A percentile compares a stretch with the other conserved stretches of the same genome.
phyloP scores from a whole-genome alignment of 2,797 vertebrate genomes.

The Centropyge bicolor region DNA sequence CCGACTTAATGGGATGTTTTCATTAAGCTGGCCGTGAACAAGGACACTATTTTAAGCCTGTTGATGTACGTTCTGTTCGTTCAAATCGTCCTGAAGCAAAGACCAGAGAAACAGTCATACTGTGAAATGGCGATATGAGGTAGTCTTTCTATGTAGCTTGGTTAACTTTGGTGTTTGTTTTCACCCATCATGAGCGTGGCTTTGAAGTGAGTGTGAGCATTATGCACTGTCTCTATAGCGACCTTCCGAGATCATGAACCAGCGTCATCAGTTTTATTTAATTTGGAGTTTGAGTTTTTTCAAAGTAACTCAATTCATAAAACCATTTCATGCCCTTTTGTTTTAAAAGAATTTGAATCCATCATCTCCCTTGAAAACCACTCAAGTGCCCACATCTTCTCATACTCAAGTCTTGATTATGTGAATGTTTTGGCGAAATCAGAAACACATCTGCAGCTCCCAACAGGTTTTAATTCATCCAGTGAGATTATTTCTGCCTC shows the following conservation, averaged over 20 bases:
- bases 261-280: not conserved
- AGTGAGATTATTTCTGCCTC: conserved; percentile 36
- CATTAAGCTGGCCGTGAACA: not conserved
- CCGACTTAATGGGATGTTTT: not conserved
- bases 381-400: not conserved
- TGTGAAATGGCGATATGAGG: conserved; percentile 16
- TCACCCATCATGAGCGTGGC: conserved; percentile 15
- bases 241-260: not conserved
- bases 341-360: not conserved
- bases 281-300: no score
- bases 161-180: conserved; percentile 12
- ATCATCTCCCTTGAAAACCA: not conserved
- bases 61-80: conserved; percentile 12
- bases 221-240: not conserved
- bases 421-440: not conserved
- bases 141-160: conserved; percentile 24
- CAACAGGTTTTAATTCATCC: conserved; percentile 30
- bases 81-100: not conserved
- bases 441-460: not conserved
- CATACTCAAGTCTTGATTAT: not conserved
- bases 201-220: not conserved
- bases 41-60: conserved; percentile 6
- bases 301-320: no score
- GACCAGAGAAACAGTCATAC: not conserved
- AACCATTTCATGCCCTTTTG: not conserved